These are phyloP conservation scores for Sycophaga agraensis DNA, from an alignment of 1,140 invertebrate species.

Conservation along the genomic window DNA sequence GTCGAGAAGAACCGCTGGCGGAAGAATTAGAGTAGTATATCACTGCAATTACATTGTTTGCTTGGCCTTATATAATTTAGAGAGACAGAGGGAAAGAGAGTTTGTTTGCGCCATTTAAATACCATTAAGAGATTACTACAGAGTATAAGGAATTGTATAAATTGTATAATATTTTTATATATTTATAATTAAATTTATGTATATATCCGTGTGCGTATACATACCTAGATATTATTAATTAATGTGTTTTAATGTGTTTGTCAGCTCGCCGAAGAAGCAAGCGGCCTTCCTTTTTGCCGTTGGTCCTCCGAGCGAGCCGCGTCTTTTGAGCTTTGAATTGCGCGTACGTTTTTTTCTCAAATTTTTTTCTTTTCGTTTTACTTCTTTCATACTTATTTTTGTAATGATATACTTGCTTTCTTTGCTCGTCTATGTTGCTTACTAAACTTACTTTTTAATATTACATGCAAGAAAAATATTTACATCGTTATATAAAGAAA, in stretches of 20 bases:
- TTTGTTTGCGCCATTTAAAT: slow-evolving; percentile 37
- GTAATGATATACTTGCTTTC: slow-evolving; percentile 9
- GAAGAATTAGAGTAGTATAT: slow-evolving; percentile 29
- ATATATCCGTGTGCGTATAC: slow-evolving; percentile 37
- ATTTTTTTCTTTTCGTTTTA: slow-evolving; percentile 31
- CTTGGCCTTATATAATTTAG: neutral
- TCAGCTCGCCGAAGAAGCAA: slow-evolving; percentile 59
- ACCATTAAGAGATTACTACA: slow-evolving; percentile 47
- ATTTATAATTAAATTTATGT: slow-evolving; percentile 41
- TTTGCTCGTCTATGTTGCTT: slow-evolving; percentile 15
- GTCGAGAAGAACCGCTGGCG: slow-evolving; percentile 26
- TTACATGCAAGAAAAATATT: slow-evolving; percentile 19
- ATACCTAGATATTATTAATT: slow-evolving; percentile 38
- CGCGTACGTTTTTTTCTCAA: slow-evolving; percentile 44
- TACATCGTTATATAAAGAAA: slow-evolving; percentile 15
- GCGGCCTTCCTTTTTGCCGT: slow-evolving; percentile 30
- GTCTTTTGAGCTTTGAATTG: slow-evolving; percentile 53
- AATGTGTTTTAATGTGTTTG: slow-evolving; percentile 44
- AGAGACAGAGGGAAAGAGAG: neutral
- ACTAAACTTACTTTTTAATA: slow-evolving; percentile 9
- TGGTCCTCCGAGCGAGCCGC: slow-evolving; percentile 59
- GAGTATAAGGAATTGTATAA: slow-evolving; percentile 55
- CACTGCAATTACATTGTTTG: slow-evolving; percentile 6
- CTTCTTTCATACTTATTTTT: slow-evolving; percentile 26
- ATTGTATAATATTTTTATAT: too few relatives aligned